A percentile compares a stretch with the other conserved stretches of the same genome.
Evolutionary conservation across 1,140 invertebrate genomes (phyloP).

Genomic region (Diploscapter pachys): DNA sequence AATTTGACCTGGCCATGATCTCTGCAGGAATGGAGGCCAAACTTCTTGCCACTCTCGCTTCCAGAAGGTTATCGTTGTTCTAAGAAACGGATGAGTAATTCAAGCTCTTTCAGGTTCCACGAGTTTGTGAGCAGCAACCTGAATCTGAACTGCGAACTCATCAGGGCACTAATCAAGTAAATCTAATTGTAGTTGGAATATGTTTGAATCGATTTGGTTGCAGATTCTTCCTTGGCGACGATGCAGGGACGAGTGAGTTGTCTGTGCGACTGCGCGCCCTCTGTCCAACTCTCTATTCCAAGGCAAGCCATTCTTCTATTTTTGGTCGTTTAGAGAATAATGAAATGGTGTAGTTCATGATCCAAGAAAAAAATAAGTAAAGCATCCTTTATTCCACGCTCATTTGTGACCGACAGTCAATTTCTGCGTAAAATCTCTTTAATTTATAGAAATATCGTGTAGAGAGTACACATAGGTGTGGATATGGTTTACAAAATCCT

Average conservation of each 20-base stretch:
- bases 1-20: conserved; percentile 84
- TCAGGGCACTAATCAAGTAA: conserved; percentile 23
- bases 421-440: too few species aligned
- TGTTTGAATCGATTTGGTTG: conserved; percentile 41
- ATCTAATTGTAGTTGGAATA: not conserved
- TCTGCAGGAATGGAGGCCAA: conserved; percentile 55
- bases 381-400: not conserved
- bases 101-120: not conserved
- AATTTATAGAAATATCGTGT: too few species aligned
- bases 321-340: too few species aligned
- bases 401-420: too few species aligned
- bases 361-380: not conserved
- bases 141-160: conserved; percentile 14
- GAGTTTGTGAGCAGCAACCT: conserved; percentile 10
- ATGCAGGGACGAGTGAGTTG: conserved; percentile 85
- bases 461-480: too few species aligned
- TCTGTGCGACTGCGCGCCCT: conserved; percentile 80
- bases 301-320: too few species aligned
- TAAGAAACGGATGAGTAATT: too few species aligned
- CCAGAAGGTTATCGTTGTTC: not conserved
- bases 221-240: conserved; percentile 80
- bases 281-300: conserved; percentile 84
- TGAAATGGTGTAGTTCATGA: not conserved
- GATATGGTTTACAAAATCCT: too few species aligned
- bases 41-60: conserved; percentile 8